phyloP scores from a whole-genome alignment of 2,797 vertebrate genomes.

The Uromys caudimaculatus region DNA sequence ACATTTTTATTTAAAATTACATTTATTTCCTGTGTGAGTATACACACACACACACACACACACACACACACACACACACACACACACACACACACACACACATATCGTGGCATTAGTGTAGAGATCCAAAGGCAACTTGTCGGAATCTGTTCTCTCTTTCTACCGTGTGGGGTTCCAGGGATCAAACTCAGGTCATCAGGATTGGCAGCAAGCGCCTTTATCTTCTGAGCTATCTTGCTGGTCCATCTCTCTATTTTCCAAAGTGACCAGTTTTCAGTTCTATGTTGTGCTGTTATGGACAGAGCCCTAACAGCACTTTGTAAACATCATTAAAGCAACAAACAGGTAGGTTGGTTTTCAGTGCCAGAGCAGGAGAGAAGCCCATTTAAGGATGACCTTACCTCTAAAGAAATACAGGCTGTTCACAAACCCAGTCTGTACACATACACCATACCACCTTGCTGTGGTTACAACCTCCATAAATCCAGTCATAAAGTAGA shows the following conservation, averaged over 20 bases:
- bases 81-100: neutral
- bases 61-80: neutral
- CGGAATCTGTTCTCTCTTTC: neutral
- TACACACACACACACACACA: neutral
- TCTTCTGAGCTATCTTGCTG: no score
- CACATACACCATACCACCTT: conserved; percentile 79
- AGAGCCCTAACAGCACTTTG: conserved; percentile 73
- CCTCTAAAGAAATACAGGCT: conserved; percentile 76
- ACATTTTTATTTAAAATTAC: neutral
- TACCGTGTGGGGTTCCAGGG: neutral
- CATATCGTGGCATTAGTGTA: neutral
- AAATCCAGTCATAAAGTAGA: conserved; percentile 61
- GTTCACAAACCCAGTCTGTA: conserved; percentile 77
- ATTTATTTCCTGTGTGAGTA: neutral
- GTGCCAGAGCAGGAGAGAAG: conserved; percentile 80
- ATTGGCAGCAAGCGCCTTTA: neutral
- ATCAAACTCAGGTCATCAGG: neutral
- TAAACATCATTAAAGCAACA: conserved; percentile 74
- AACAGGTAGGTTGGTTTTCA: conserved; percentile 77
- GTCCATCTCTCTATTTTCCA: neutral
- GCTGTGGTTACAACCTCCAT: conserved; percentile 83
- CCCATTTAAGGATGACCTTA: conserved; percentile 71
- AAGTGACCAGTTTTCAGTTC: neutral
- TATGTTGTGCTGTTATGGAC: conserved; percentile 12
- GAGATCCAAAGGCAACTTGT: neutral